Evolutionary conservation across 2,113 vertebrate genomes (phyloP), one percentile per base, ranked within the genome.

Genomic region (Toxostoma redivivum): DNA sequence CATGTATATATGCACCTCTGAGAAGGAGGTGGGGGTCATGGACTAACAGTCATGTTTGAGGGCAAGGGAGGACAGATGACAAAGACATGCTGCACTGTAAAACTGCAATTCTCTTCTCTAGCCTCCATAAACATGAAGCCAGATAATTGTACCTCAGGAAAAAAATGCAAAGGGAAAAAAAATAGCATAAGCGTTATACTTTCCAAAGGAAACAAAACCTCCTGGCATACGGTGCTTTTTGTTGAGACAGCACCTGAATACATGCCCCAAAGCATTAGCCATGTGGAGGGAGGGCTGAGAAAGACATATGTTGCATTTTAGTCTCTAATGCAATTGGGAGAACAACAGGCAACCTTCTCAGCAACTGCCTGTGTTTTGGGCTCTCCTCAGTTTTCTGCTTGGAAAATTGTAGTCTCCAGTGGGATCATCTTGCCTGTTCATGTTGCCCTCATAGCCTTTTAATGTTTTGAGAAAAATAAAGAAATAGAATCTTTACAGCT

Each of bases 171-270:
- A 70, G 35, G 11, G 7, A 5, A 31, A 7, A 1, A n/a, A 64
- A 44, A 51, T 33, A 8, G 9, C 16, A 21, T 15, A 37, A 95
- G 44, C 8, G 2, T 48, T 78, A 74, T 67, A 81, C 47, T 95
- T 94, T 95, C 95, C 95, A 93, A 96, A 96, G 83, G 84, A 97
- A 96, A 96, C 76, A 97, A 95, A 94, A 88, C 61, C 81, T 91
- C 71, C 82, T 91, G 94, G 94, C 86, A 94, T 57, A 88, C 30
- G 72, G 79, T 58, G 88, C 70, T 94, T 96, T 95, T 33, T 94
- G 94, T 95, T 96, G 96, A 93, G 79, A 87, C 81, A 94, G 88
- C 81, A 94, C 94, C 92, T 95, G 96, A 96, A 96, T 80, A 19
- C 62, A 92, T 94, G 95, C 91, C 91, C 85, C 87, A 88, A 65